Evolutionary conservation across 2,797 vertebrate species (phyloP).

Genomic region (Clangula hyemalis): DNA sequence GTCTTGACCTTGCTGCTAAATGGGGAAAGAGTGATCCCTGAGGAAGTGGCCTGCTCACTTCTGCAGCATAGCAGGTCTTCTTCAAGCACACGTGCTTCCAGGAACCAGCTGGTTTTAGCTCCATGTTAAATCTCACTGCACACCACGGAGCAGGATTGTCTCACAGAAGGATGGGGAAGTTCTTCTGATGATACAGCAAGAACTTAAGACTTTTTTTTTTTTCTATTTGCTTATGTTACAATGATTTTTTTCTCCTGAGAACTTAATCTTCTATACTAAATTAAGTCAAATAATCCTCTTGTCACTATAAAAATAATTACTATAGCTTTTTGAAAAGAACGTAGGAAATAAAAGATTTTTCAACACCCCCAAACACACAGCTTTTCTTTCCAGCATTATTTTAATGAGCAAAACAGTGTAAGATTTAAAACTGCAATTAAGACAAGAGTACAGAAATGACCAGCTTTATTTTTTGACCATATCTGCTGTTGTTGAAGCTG

Average conservation of each 20-base stretch:
- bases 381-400: conserved; percentile 64
- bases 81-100: not conserved
- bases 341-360: conserved; percentile 33
- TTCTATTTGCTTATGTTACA: not conserved
- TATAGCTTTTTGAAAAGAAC: conserved; percentile 48
- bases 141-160: not conserved
- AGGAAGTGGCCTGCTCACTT: not conserved
- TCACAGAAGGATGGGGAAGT: not conserved
- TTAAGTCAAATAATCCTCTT: conserved; percentile 66
- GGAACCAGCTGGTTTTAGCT: not conserved
- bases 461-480: conserved; percentile 65
- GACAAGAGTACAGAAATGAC: conserved; percentile 33
- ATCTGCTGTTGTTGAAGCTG: conserved; percentile 19
- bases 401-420: conserved; percentile 63
- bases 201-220: not conserved
- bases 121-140: not conserved
- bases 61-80: not conserved
- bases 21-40: not conserved
- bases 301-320: conserved; percentile 63
- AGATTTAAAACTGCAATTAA: conserved; percentile 61
- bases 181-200: not conserved
- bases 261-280: conserved; percentile 45
- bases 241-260: not conserved
- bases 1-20: not conserved
- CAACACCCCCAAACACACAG: not conserved